Evolutionary conservation across 2,797 vertebrate species (phyloP).

Genomic region (Diceros bicornis): DNA sequence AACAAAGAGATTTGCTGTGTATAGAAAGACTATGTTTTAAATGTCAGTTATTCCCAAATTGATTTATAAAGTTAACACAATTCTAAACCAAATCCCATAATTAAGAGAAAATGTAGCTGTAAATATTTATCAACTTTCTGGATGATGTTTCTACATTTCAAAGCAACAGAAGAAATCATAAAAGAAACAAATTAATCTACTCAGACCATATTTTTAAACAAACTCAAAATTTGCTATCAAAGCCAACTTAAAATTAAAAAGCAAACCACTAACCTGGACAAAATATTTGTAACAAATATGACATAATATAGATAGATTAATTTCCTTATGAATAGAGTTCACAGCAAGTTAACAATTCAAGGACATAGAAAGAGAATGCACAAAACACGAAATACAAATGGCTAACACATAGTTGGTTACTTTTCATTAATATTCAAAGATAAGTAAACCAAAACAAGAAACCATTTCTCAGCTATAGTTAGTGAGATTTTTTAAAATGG

Average conservation of each 20-base stretch:
- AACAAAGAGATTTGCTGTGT: neutral
- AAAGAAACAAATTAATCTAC: neutral
- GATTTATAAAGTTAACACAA: neutral
- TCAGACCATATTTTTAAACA: neutral
- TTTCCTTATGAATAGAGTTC: neutral
- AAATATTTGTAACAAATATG: neutral
- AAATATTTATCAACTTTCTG: conserved; percentile 12
- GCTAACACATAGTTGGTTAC: neutral
- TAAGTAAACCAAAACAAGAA: neutral
- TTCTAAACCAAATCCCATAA: conserved; percentile 42
- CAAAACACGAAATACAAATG: neutral
- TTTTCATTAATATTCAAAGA: neutral
- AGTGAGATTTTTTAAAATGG: neutral
- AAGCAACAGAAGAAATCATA: neutral
- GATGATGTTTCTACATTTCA: neutral
- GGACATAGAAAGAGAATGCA: neutral
- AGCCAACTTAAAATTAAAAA: conserved; percentile 8
- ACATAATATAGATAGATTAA: neutral
- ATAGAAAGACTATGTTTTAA: neutral
- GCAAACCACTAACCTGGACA: neutral
- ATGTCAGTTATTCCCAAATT: conserved; percentile 37
- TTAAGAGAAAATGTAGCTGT: neutral
- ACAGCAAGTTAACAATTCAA: neutral
- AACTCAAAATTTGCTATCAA: neutral
- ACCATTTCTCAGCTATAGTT: neutral